A percentile compares a stretch with the other conserved stretches of the same genome.
phyloP scores from a whole-genome alignment of 2,888 invertebrate genomes.

The Microctonus aethiopoides region DNA sequence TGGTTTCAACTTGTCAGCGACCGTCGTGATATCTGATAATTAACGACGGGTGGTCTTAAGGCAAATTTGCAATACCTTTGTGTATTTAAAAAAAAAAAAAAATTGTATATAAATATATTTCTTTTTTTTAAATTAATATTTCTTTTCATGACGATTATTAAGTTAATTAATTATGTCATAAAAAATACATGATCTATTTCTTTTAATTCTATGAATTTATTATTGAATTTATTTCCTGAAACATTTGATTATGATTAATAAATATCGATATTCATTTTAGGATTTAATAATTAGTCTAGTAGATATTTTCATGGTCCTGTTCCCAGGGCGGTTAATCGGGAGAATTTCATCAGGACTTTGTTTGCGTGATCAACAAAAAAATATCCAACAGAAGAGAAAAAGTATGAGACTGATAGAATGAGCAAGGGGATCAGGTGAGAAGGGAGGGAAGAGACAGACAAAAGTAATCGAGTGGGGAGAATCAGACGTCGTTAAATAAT shows the following conservation, averaged over 20 bases:
- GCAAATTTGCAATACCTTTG: conserved; percentile 6
- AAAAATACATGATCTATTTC: not conserved
- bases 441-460: not conserved
- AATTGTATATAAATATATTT: not conserved
- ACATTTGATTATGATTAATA: not conserved
- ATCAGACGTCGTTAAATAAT: not conserved
- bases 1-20: conserved; percentile 52
- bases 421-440: no score
- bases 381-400: not conserved
- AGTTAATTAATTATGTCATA: not conserved
- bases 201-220: not conserved
- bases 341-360: not conserved
- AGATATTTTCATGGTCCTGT: not conserved
- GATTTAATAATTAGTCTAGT: conserved; percentile 1
- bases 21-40: conserved; percentile 50
- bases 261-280: not conserved
- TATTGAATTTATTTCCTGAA: not conserved
- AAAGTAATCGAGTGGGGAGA: not conserved
- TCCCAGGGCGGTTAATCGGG: not conserved
- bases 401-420: no score
- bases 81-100: conserved; percentile 1
- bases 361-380: conserved; percentile 20
- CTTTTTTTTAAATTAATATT: not conserved
- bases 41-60: conserved; percentile 38
- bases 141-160: not conserved